Evolutionary conservation across 1,140 invertebrate genomes (phyloP), one percentile per base, ranked within the genome.

Genomic region (Drosophila baimaii): DNA sequence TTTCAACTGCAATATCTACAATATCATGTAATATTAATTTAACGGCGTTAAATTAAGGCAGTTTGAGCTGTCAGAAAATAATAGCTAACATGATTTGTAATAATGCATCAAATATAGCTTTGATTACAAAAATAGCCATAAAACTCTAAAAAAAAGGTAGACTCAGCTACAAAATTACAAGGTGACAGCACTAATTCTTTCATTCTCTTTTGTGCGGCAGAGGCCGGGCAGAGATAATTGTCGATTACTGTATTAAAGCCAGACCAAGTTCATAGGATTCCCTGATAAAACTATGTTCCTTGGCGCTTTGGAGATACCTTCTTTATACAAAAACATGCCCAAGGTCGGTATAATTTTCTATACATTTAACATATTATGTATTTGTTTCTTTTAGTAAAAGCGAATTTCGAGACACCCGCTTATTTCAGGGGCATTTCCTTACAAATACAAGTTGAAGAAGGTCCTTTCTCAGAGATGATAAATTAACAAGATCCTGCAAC

Each of bases 401-500:
- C 27, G 3, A 7, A 5, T 5, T 27, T 41, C 17, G 8, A 41
- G 17, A 41, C 17, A n/a, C 5, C 8, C 6, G 39, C 10, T 8
- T 13, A 43, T 43, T 12, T 43, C 10, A 23, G 19, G 3, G 7
- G 7, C 6, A 25, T 25, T 25, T 25, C 23, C 15, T 25, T 1
- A 27, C n/a, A 17, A 47, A 10, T n/a, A 6, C 8, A n/a, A 9
- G 1, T n/a, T 27, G 9, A 21, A 21, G 29, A 5, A n/a, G 51
- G 13, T 23, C 19, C 51, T 54, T 35, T 21, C 19, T 31, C 47
- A 33, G 12, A 33, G 49, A 15, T 9, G 27, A 33, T 10, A 35
- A 21, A 35, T 23, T 23, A 35, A 35, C 19, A 35, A 54, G 31
- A 2, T 54, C 51, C 51, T 54, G 31, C 7, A 54, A 54, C 13